These are phyloP conservation scores for Varanus komodoensis DNA, from an alignment of 2,113 vertebrate genomes.

Conservation along the genomic window DNA sequence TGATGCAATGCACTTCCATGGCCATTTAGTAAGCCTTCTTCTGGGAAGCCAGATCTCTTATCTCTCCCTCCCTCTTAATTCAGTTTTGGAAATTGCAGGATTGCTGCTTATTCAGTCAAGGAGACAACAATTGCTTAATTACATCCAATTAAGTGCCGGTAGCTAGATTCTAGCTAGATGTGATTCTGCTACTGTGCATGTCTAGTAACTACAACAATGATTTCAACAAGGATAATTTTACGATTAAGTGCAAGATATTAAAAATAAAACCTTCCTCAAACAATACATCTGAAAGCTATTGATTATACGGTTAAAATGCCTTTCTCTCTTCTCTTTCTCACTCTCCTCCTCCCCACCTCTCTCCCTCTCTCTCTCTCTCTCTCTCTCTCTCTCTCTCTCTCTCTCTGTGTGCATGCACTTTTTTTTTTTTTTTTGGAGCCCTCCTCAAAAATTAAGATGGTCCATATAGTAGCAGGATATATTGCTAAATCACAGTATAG, in stretches of 20 bases:
- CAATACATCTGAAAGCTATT: not conserved
- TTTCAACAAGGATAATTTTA: not conserved
- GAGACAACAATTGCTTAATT: not conserved
- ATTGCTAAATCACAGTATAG: not conserved
- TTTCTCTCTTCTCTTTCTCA: not conserved
- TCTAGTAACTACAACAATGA: not conserved
- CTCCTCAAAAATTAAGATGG: too few species aligned
- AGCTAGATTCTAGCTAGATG: not conserved
- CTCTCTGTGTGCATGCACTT: too few species aligned
- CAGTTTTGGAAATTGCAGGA: not conserved
- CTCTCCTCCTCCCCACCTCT: too few species aligned
- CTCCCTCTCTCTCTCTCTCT: too few species aligned
- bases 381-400: too few species aligned
- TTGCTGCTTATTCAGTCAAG: not conserved
- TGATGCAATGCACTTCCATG: too few species aligned
- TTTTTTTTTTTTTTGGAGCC: too few species aligned
- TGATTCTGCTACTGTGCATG: not conserved
- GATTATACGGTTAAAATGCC: not conserved
- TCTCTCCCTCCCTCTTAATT: not conserved
- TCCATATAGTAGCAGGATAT: not conserved
- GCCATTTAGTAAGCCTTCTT: too few species aligned
- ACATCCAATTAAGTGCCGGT: not conserved
- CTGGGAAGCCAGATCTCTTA: too few species aligned
- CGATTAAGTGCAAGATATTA: too few species aligned
- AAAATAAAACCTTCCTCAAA: not conserved